Evolutionary conservation across 2,888 invertebrate genomes (phyloP), one percentile per base, ranked within the genome.

Genomic region (Xylota segnis): DNA sequence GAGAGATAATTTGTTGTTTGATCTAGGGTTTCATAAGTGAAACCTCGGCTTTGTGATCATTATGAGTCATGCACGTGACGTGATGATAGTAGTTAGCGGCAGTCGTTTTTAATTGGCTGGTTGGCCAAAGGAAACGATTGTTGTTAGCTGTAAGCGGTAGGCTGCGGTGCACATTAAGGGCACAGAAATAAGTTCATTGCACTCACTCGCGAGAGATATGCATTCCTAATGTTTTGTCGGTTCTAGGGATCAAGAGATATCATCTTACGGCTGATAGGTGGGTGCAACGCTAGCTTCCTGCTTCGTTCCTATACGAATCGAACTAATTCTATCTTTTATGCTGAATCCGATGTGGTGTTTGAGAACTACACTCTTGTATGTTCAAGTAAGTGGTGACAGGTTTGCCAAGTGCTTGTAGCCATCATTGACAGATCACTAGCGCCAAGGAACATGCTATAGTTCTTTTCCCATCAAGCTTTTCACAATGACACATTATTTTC

Each of bases 41-140:
- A 66, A 66, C 59, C 58, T 5, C 5, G 23, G 47, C 61, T 56
- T 59, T 75, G 59, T 59, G 45, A 54, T 75, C 45, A 27, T n/a
- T 34, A 76, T 84, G 84, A 84, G 75, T 81, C 84, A 84, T 84
- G 7, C 37, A 68, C 59, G 54, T 76, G 81, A 83, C 56, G 40
- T 40, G 77, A 74, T 56, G 54, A 47, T 16, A n/a, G 58, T 37
- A 18, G 58, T 37, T 76, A 65, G 29, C 43, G 63, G 14, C 18
- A 59, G 40, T 18, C 40, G 18, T 18, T n/a, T 77, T 78, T 40
- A 68, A 83, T 74, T 70, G 58, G 63, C 47, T 59, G n/a, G 9
- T 65, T 81, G 50, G 16, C 9, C 47, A 65, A 32, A 66, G 27
- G 32, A 29, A 61, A 65, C 12, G 32, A 56, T 74, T 32, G 29